Conservation (phyloP, 2,888 invertebrate species). For the Spilarctia lutea region DNA sequence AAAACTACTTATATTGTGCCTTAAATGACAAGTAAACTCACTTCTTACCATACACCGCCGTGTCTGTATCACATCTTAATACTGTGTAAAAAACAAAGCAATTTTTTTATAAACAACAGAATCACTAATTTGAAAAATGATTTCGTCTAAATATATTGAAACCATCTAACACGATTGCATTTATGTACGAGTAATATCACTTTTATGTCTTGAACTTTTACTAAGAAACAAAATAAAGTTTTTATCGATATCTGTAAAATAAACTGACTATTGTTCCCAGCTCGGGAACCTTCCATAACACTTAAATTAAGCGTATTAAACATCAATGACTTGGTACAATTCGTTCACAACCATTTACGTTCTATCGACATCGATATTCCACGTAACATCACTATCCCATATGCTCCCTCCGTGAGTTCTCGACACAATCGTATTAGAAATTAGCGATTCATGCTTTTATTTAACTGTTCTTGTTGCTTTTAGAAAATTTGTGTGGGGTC, state of each 20-base stretch:
- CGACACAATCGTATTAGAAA: conserved; percentile 55
- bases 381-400: conserved; percentile 43
- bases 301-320: conserved; percentile 77
- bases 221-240: neutral
- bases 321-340: conserved; percentile 59
- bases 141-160: neutral
- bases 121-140: neutral
- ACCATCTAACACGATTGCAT: neutral
- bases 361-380: conserved; percentile 49
- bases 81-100: no score
- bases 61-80: neutral
- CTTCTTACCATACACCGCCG: neutral
- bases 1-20: neutral
- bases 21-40: neutral
- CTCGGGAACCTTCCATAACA: conserved; percentile 65
- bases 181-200: neutral
- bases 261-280: conserved; percentile 43
- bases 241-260: neutral
- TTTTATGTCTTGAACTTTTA: neutral
- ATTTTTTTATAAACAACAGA: neutral
- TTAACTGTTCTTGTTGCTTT: conserved; percentile 52
- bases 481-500: conserved; percentile 27
- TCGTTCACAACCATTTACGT: conserved; percentile 32
- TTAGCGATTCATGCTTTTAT: conserved; percentile 57
- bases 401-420: conserved; percentile 47